These are phyloP conservation scores for Pyrrhosoma nymphula DNA, from an alignment of 2,888 invertebrate species.

Conservation along the genomic window DNA sequence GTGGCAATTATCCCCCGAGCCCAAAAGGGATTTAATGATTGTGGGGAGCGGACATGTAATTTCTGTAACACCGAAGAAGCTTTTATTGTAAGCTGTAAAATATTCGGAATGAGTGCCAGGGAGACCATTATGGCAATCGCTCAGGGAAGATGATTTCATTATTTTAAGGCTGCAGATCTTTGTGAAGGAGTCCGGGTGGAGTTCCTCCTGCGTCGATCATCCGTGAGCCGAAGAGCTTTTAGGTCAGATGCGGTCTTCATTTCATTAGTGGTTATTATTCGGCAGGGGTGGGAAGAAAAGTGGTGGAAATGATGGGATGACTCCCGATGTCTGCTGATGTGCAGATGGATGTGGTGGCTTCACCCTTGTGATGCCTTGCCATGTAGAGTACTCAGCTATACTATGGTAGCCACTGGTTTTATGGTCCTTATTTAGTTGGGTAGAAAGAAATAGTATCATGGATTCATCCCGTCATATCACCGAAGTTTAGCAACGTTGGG, in stretches of 20 bases:
- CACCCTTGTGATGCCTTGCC: too few relatives aligned
- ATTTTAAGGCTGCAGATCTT: background rate
- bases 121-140: slow-evolving; percentile 24
- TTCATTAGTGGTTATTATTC: background rate
- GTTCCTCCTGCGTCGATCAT: background rate
- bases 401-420: too few relatives aligned
- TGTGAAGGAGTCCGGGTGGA: background rate
- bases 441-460: too few relatives aligned
- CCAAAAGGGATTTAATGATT: slow-evolving; percentile 1
- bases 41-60: slow-evolving; percentile 20
- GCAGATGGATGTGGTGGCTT: too few relatives aligned
- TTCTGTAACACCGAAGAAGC: slow-evolving; percentile 13
- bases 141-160: background rate
- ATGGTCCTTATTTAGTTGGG: too few relatives aligned
- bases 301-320: background rate
- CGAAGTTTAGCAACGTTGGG: too few relatives aligned
- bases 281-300: background rate
- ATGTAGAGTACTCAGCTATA: too few relatives aligned
- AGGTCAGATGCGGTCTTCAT: background rate
- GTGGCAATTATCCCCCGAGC: background rate
- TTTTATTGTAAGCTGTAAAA: background rate
- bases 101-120: background rate
- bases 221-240: background rate
- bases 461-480: too few relatives aligned
- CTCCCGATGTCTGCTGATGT: too few relatives aligned